Percentiles rank a stretch among this genome's conserved stretches.
Conservation (phyloP, 2,113 vertebrate species). For the Plestiodon gilberti region DNA sequence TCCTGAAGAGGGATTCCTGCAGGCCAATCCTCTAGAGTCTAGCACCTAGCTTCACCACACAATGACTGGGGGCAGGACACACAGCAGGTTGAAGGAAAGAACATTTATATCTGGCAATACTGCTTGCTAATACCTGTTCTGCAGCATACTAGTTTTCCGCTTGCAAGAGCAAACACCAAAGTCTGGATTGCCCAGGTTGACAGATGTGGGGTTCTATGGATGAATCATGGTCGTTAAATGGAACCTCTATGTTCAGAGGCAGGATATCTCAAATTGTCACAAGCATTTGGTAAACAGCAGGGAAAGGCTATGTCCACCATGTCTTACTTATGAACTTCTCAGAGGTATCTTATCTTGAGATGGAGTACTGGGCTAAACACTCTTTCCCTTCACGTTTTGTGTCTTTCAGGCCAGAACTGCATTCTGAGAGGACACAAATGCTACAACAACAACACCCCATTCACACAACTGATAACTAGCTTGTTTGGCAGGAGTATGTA, state of each 20-base stretch:
- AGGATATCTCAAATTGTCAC: neutral
- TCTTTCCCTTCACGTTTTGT: neutral
- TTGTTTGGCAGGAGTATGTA: rapidly evolving
- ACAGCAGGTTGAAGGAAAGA: neutral
- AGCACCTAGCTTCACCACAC: neutral
- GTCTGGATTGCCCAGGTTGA: neutral
- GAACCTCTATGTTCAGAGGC: neutral
- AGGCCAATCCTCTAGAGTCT: neutral
- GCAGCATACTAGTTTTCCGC: neutral
- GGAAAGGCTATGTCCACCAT: neutral
- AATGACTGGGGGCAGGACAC: no score
- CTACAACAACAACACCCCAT: rapidly evolving
- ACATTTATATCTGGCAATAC: no score
- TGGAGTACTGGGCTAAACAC: no score
- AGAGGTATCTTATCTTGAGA: neutral
- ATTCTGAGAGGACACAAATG: neutral
- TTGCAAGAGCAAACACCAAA: neutral
- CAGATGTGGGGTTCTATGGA: neutral
- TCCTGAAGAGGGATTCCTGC: neutral
- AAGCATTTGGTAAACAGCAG: neutral
- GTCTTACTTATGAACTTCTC: neutral
- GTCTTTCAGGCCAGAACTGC: neutral
- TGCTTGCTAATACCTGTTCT: neutral
- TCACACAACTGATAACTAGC: rapidly evolving
- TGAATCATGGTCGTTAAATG: neutral